Evolutionary conservation across 2,888 invertebrate genomes (phyloP).

Genomic region (Megaustenia siamemsis): DNA sequence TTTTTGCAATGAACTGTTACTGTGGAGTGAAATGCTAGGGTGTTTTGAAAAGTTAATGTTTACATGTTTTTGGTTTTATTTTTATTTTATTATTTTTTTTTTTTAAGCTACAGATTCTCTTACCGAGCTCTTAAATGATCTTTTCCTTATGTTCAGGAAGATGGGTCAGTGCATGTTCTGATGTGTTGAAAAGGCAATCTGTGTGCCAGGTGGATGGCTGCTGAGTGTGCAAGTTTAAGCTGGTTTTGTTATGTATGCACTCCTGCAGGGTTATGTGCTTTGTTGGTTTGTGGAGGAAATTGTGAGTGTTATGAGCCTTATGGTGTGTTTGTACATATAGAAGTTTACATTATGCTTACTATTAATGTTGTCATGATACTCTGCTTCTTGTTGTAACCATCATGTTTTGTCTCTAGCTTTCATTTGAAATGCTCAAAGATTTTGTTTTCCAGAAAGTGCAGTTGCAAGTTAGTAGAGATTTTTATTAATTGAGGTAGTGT

Average conservation of each 20-base stretch:
- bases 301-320: no score
- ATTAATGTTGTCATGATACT: background rate
- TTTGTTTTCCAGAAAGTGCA: background rate
- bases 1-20: no score
- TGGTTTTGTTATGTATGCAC: background rate
- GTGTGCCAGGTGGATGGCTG: background rate
- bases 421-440: background rate
- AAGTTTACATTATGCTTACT: background rate
- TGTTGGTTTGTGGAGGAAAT: background rate
- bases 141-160: slow-evolving; percentile 55
- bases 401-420: background rate
- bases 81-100: no score
- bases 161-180: slow-evolving; percentile 24
- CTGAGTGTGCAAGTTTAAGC: background rate
- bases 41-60: no score
- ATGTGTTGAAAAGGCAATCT: no score
- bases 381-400: background rate
- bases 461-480: no score
- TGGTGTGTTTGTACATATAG: background rate
- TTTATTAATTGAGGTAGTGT: no score
- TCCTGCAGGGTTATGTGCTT: background rate
- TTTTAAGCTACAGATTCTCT: no score
- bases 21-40: no score
- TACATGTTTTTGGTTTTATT: no score
- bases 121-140: no score